Conservation (phyloP, 2,888 invertebrate species). For the Acronicta alni region DNA sequence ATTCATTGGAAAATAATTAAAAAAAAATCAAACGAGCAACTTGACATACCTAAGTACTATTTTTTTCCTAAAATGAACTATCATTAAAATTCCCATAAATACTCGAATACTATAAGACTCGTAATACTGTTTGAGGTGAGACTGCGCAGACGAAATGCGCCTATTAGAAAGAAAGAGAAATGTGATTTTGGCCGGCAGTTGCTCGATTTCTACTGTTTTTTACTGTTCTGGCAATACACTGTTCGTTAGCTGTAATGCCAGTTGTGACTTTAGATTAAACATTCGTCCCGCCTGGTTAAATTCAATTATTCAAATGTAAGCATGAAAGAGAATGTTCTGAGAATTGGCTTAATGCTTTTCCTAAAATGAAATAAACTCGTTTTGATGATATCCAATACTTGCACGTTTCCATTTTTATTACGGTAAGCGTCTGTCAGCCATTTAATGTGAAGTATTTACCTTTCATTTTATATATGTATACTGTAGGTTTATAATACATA, state of each 20-base stretch:
- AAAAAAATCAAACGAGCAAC: no score
- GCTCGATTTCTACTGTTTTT: neutral
- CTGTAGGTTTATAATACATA: neutral
- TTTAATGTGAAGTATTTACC: conserved; percentile 12
- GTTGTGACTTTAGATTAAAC: neutral
- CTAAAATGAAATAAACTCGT: conserved; percentile 7
- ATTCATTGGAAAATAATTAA: no score
- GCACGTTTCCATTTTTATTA: conserved; percentile 26
- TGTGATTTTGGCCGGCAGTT: neutral
- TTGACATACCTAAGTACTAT: no score
- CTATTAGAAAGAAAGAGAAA: no score
- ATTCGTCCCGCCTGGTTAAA: neutral
- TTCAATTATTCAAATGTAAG: neutral
- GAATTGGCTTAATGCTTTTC: conserved; percentile 11
- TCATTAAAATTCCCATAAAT: no score
- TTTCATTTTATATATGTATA: conserved; percentile 4
- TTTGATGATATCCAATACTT: conserved; percentile 17
- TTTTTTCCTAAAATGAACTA: no score
- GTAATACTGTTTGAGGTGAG: no score
- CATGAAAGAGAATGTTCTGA: conserved; percentile 1
- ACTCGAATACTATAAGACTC: no score
- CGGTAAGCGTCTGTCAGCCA: conserved; percentile 8
- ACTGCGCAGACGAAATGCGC: no score
- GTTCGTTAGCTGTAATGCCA: neutral
- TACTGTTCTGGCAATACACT: neutral